Evolutionary conservation across 92 coral and sea anemone species (phyloP), one percentile per base, ranked within the genome.

Genomic region (Parazoanthus swiftii): DNA sequence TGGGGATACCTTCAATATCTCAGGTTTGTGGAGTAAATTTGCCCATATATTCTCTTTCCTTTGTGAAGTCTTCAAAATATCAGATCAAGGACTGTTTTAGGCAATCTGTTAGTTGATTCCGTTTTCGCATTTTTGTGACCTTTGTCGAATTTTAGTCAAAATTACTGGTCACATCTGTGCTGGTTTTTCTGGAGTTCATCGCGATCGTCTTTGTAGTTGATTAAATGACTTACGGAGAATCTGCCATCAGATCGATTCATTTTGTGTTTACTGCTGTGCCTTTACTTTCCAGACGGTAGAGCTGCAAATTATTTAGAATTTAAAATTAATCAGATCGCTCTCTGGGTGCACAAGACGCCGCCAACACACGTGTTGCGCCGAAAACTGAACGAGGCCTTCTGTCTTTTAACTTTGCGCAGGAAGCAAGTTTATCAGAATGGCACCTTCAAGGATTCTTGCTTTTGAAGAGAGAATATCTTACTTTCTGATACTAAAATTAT

Each of bases 1-100:
- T 85, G n/a, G 96, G 95, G 77, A 74, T 95, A 80, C 96, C 99
- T 73, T 90, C 98, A 23, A 85, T 96, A 54, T 81, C 92, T 13
- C 99, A 96, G 97, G 99, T 96, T 85, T 73, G 91, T 80, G 78
- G 48, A 59, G 74, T 48, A 29, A 81, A 81, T 33, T 84, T 68
- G 44, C 81, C 29, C 1, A 14, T 50, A 8, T 36, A 18, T 85
- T 70, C 59, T 80, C 20, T 16, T 20, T 71, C 46, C 4, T 84
- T 84, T 84, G 3, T 8, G 9, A 15, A 26, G 20, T 44, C 46
- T 26, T 68, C 1, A 23, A 84, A 15, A 26, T 26, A 44, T 29
- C 29, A 25, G 38, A 13, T 35, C 36, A 26, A 6, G 5, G 68
- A 84, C 36, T 70, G 36, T 33, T 46, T 82, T 35, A n/a, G 3